Evolutionary conservation across 2,113 vertebrate species (phyloP), one percentile per base, ranked within the genome.

Genomic region (Colistium nudipinnis): DNA sequence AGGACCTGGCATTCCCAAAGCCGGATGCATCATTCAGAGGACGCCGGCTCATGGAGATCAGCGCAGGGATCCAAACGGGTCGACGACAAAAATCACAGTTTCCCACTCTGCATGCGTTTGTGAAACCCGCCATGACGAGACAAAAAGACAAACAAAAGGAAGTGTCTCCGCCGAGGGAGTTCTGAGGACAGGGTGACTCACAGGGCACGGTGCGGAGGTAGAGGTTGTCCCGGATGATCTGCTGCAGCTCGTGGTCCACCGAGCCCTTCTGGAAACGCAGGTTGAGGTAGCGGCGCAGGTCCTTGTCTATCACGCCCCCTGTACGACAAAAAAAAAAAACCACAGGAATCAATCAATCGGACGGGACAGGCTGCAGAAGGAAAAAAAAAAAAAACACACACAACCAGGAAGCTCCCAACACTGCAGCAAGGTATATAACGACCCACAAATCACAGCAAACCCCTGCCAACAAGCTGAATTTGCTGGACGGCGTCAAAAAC

Each of bases 141-240:
- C 7, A 9, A 2, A 25, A 10, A 24, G n/a, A n/a, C n/a, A n/a
- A n/a, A n/a, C n/a, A 33, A 56, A 8, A 20, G 20, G 19, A 7
- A 2, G 13, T 6, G 41, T 43, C 13, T n/a, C 27, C 19, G 7
- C 62, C 12, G 7, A 66, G 20, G 2, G 10, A 10, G n/a, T 7
- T 17, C 30, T 0, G 20, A 19, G 63, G 51, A 24, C 43, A 41
- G 17, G 19, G 7, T 11, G 63, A 98, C 98, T 99, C 86, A 99
- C 98, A 99, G 68, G 98, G 98, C 86, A 99, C 93, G 0, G 97
- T 99, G 68, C 98, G 97, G 88, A 99, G 96, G 95, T 99, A 99
- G 87, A 99, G 97, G 86, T 99, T 99, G 93, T 99, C 98, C 85
- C 98, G 94, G 90, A 99, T 99, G 89, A 98, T 98, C 93, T 99